A percentile compares a stretch with the other conserved stretches of the same genome.
phyloP scores from a whole-genome alignment of 2,113 vertebrate genomes.

The Corvus moneduloides region DNA sequence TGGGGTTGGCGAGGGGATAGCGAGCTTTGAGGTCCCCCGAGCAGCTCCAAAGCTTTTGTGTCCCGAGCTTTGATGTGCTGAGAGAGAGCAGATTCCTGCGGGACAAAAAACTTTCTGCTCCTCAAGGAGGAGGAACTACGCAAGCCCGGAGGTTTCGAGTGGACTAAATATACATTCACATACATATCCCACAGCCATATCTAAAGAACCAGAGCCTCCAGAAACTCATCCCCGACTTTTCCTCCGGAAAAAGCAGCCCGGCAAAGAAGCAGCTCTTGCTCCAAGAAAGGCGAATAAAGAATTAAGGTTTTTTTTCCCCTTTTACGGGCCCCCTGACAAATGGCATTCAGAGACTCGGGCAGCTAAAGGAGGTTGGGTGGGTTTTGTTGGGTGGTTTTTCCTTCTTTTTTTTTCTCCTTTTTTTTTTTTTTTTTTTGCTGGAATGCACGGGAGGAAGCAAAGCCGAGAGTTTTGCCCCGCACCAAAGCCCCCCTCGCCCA shows the following conservation, averaged over 20 bases:
- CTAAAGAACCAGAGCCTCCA: neutral
- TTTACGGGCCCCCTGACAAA: conserved; percentile 46
- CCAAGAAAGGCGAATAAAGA: neutral
- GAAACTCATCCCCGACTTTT: neutral
- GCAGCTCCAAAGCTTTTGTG: neutral
- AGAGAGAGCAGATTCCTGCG: neutral
- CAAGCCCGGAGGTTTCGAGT: neutral
- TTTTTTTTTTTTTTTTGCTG: neutral
- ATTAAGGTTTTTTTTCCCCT: conserved; percentile 27
- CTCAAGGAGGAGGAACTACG: neutral
- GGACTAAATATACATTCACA: neutral
- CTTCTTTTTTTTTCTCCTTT: neutral
- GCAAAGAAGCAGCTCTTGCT: neutral
- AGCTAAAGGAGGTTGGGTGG: conserved; percentile 27
- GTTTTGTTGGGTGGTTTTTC: neutral
- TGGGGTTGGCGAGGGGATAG: neutral
- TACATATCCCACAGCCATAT: accelerated
- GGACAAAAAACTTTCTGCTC: conserved; percentile 39
- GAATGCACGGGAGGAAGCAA: neutral
- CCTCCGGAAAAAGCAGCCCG: neutral
- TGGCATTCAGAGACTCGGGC: conserved; percentile 43
- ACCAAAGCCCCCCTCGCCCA: neutral
- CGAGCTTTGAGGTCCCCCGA: neutral
- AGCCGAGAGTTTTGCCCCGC: neutral
- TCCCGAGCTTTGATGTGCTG: neutral